These are phyloP conservation scores for Caenorhabditis sp. DNA, from an alignment of 2,888 invertebrate genomes.

Conservation along the genomic window DNA sequence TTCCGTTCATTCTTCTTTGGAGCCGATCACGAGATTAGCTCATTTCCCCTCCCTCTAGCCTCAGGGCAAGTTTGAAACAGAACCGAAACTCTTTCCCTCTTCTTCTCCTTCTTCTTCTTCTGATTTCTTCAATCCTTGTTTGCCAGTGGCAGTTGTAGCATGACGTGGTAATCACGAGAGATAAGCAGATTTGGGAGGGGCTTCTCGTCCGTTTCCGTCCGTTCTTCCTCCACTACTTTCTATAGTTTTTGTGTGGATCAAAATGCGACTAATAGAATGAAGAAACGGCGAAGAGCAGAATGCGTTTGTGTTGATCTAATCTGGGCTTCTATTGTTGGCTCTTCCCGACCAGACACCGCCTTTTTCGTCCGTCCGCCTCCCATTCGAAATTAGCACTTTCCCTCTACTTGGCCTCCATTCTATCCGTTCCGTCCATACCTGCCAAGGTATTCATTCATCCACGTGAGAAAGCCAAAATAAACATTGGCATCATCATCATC, in stretches of 20 bases:
- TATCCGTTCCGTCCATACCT: not conserved
- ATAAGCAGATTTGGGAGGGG: constrained; percentile 14
- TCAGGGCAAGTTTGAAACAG: too few relatives aligned
- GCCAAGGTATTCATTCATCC: not conserved
- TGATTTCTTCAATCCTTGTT: constrained; percentile 4
- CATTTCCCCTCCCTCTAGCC: not conserved
- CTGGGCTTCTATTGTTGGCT: constrained; percentile 6
- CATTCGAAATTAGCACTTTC: not conserved
- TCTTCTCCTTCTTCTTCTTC: not conserved
- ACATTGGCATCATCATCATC: constrained; percentile 47
- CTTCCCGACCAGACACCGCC: not conserved
- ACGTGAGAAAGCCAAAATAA: constrained; percentile 41
- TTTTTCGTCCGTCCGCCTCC: not conserved
- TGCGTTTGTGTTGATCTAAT: constrained; percentile 3
- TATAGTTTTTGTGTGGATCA: constrained; percentile 24
- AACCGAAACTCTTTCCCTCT: too few relatives aligned
- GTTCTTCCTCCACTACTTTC: constrained; percentile 15
- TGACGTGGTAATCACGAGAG: constrained; percentile 9
- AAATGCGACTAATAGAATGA: constrained; percentile 10
- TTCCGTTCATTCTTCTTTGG: not conserved
- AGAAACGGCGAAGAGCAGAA: not conserved
- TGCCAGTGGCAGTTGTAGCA: constrained; percentile 6
- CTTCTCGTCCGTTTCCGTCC: not conserved
- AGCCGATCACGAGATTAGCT: not conserved
- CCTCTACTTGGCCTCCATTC: not conserved